phyloP scores from a whole-genome alignment of 2,113 vertebrate genomes.

The Gambusia holbrooki region DNA sequence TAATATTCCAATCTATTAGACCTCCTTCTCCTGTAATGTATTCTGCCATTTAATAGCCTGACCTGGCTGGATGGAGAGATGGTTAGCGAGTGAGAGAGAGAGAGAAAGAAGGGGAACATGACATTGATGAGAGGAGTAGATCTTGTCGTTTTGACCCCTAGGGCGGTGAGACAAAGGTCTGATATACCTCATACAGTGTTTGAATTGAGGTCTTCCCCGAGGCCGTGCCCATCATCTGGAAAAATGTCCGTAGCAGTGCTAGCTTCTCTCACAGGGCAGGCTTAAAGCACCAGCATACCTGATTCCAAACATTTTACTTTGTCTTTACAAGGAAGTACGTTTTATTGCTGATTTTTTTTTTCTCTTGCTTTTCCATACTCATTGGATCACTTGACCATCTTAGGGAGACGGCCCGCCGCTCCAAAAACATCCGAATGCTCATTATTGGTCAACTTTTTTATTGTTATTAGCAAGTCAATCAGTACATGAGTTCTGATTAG shows the following conservation, averaged over 20 bases:
- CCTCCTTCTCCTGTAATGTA: slow-evolving; percentile 89
- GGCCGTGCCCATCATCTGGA: slow-evolving; percentile 68
- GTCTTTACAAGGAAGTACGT: not conserved
- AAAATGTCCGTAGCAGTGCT: slow-evolving; percentile 20
- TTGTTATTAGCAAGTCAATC: not conserved
- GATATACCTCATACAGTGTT: slow-evolving; percentile 60
- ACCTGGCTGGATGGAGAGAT: slow-evolving; percentile 88
- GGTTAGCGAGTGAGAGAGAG: slow-evolving; percentile 36
- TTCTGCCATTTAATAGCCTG: slow-evolving; percentile 98
- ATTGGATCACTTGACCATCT: too few relatives aligned
- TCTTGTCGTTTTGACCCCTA: slow-evolving; percentile 75
- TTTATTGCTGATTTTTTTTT: not conserved
- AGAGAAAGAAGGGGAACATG: slow-evolving; percentile 51
- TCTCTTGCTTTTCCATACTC: too few relatives aligned
- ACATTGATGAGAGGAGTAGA: slow-evolving; percentile 71
- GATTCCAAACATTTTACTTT: slow-evolving; percentile 1
- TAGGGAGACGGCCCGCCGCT: too few relatives aligned
- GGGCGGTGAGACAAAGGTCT: slow-evolving; percentile 77
- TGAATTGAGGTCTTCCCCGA: slow-evolving; percentile 67
- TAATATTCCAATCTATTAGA: slow-evolving; percentile 99
- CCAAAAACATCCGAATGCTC: too few relatives aligned
- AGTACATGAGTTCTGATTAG: not conserved
- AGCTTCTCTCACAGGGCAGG: slow-evolving; percentile 17
- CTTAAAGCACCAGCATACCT: not conserved
- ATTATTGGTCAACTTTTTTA: too few relatives aligned